phyloP scores from a whole-genome alignment of 2,888 invertebrate species.

The Lathronympha strigana region DNA sequence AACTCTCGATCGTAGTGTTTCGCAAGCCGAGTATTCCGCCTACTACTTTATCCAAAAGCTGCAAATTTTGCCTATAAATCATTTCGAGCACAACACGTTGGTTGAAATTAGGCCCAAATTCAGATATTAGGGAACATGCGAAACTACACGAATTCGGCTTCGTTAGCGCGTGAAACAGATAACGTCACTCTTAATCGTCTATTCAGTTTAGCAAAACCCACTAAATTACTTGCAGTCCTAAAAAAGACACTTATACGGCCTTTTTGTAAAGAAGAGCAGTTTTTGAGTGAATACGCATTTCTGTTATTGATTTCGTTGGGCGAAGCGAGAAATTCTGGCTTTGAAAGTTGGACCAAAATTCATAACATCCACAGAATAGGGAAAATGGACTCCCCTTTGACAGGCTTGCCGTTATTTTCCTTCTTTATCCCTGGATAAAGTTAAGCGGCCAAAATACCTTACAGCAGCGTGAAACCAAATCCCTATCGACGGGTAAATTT shows the following conservation, averaged over 20 bases:
- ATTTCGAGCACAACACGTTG: constrained; percentile 19
- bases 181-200: constrained; percentile 49
- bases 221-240: constrained; percentile 17
- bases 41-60: background rate
- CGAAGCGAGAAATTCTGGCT: background rate
- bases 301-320: background rate
- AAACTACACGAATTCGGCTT: constrained; percentile 41
- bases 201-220: constrained; percentile 45
- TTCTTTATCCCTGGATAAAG: constrained; percentile 25
- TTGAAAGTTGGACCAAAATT: background rate
- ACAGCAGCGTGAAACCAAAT: constrained; percentile 46
- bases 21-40: background rate
- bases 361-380: constrained; percentile 24
- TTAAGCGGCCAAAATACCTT: constrained; percentile 34
- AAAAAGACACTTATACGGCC: constrained; percentile 14
- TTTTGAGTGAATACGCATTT: constrained; percentile 13
- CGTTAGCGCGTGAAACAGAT: constrained; percentile 54
- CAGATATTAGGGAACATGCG: constrained; percentile 25
- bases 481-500: constrained; percentile 50
- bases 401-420: constrained; percentile 23
- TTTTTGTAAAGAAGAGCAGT: constrained; percentile 1
- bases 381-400: constrained; percentile 26
- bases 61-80: no score
- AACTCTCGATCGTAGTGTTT: background rate
- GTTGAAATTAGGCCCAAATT: constrained; percentile 23